These are phyloP conservation scores for Xenus cinereus DNA, from an alignment of 2,113 vertebrate species.

Conservation along the genomic window DNA sequence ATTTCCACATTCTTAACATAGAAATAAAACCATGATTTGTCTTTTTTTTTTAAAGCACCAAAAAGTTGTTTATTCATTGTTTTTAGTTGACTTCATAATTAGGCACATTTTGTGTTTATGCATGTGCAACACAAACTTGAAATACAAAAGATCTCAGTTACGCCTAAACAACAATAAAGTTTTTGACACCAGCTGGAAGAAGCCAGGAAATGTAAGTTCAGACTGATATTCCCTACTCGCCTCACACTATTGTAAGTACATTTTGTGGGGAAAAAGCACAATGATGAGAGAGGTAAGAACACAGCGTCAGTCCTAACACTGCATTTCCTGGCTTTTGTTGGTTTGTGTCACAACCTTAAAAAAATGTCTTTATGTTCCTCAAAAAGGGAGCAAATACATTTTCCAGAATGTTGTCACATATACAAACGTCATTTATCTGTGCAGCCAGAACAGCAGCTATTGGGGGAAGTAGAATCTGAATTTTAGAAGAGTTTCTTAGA, in stretches of 20 bases:
- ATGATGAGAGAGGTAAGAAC: conserved; percentile 49
- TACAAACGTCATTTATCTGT: not conserved
- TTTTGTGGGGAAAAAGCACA: conserved; percentile 41
- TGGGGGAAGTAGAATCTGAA: not conserved
- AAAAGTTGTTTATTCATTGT: not conserved
- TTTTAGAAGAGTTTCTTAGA: not conserved
- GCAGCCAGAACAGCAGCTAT: not conserved
- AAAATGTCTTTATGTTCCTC: conserved; percentile 36
- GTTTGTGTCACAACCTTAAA: conserved; percentile 36
- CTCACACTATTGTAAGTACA: not conserved
- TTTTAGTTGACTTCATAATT: not conserved
- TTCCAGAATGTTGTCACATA: conserved; percentile 3
- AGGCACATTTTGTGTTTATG: not conserved
- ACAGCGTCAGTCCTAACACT: not conserved
- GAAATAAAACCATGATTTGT: not conserved
- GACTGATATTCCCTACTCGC: conserved; percentile 17
- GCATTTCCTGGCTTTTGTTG: conserved; percentile 69
- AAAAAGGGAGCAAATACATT: conserved; percentile 37
- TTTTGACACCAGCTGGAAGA: conserved; percentile 23
- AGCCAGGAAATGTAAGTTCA: conserved; percentile 63
- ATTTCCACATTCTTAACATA: not conserved
- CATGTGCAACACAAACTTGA: not conserved
- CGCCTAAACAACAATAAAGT: not conserved
- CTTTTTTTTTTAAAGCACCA: not conserved
- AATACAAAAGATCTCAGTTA: not conserved